Base-by-base conservation (phyloP, 2,797 vertebrate species). In the Esox masquinongy region DNA sequence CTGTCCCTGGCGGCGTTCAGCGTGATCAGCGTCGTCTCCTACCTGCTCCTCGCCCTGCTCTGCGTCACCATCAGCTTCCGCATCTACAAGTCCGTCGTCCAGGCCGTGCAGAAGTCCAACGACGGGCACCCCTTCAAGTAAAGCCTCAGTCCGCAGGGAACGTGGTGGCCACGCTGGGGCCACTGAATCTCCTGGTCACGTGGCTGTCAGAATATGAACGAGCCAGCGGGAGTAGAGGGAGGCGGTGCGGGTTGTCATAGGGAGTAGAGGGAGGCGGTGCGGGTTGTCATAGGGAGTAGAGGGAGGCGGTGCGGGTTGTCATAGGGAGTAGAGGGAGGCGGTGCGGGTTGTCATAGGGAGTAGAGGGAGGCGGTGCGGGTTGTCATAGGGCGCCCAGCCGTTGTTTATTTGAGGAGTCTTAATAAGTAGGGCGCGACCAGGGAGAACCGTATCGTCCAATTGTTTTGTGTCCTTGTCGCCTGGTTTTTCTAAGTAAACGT, bases 91-190 rank as follows among this genome's bases (percentile, higher is more conserved):
- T 96, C 95, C 0, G 95, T 97, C 70, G 90, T 97, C 82, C 96
- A 98, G 89, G 97, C 97, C 0, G 95, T 98, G 81, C 96, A 97
- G 91, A 97, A 97, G 88, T 96, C 96, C 70, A 91, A 80, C 36
- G 96, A 97, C 0, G 97, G 97, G 9, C 96, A 98, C 79, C 96
- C 97, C 6, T 98, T 98, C 94, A 97, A 95, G 97, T 98, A 87
- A 92, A 69, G 36, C 17, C 43, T 29, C 47, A 59, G 8, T 59
- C 14, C 59, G 49, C n/a, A 7, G 17, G 17, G 50, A 19, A 53
- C 17, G 16, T 19, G 17, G 17, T 53, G 50, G 3, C 29, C 29
- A 19, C 2, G 50, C 56, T 22, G 6, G n/a, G n/a, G n/a, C 53
- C n/a, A 9, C 53, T n/a, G n/a, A 61, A 6, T 26, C 2, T 26